Conservation (phyloP, 2,113 vertebrate genomes). For the Thryonomys swinderianus region DNA sequence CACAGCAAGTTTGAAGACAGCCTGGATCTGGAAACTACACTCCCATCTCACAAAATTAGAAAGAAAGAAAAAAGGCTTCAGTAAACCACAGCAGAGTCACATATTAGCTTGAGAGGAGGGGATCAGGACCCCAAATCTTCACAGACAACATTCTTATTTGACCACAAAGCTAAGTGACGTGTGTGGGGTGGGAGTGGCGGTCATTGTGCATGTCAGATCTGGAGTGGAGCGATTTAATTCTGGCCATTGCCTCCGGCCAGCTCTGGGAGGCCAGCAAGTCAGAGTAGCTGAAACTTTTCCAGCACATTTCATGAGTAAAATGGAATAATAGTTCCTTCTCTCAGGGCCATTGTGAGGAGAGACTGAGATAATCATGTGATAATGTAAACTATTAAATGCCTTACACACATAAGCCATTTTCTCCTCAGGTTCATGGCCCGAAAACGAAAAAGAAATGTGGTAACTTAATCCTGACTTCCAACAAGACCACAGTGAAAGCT, state of each 20-base stretch:
- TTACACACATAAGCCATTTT: background rate
- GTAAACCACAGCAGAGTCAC: background rate
- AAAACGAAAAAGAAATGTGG: conserved; percentile 6
- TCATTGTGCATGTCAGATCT: background rate
- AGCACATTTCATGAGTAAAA: background rate
- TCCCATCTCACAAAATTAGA: background rate
- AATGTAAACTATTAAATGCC: background rate
- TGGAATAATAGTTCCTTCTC: background rate
- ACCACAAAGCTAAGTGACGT: background rate
- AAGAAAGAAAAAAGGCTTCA: background rate
- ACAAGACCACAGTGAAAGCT: background rate
- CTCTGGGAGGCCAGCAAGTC: background rate
- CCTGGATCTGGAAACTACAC: background rate
- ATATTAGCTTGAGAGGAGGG: background rate
- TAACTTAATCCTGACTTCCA: conserved; percentile 11
- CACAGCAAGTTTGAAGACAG: background rate
- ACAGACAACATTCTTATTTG: background rate
- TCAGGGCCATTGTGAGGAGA: conserved; percentile 18
- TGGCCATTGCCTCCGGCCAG: background rate
- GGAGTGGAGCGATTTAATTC: background rate
- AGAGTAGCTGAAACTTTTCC: background rate
- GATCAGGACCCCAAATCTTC: background rate
- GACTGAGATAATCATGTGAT: background rate
- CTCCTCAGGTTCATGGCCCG: background rate
- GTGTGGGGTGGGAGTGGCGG: background rate